A percentile compares a stretch with the other conserved stretches of the same genome.
Conservation (phyloP, 2,888 invertebrate species). For the Noctua janthe region DNA sequence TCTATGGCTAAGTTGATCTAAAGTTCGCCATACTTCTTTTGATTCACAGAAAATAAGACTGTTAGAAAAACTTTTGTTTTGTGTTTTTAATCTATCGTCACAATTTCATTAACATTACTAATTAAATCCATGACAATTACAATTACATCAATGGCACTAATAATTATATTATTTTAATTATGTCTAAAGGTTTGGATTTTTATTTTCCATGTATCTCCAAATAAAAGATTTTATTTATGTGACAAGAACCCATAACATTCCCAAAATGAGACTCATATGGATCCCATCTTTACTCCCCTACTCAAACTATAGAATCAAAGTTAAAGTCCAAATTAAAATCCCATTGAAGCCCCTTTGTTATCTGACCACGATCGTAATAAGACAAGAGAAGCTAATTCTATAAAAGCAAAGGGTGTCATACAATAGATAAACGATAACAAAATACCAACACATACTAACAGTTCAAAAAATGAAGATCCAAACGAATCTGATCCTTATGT, state of each 20-base stretch:
- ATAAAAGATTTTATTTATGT: neutral
- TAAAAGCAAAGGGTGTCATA: slow-evolving; percentile 86
- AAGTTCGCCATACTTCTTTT: slow-evolving; percentile 20
- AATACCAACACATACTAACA: slow-evolving; percentile 61
- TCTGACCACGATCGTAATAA: slow-evolving; percentile 85
- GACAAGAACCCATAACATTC: neutral
- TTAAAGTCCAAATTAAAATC: slow-evolving; percentile 81
- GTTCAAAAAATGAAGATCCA: slow-evolving; percentile 30
- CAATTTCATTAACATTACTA: neutral
- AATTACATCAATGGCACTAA: neutral
- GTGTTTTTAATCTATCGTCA: neutral
- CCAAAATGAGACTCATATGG: slow-evolving; percentile 17
- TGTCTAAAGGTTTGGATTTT: neutral
- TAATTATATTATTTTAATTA: neutral
- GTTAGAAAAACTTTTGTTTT: neutral
- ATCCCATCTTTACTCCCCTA: slow-evolving; percentile 52
- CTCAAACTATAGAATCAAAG: slow-evolving; percentile 63
- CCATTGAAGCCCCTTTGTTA: slow-evolving; percentile 81
- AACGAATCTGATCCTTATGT: slow-evolving; percentile 67
- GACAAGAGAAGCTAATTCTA: slow-evolving; percentile 84
- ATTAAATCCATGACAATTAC: no score
- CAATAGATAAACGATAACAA: slow-evolving; percentile 79
- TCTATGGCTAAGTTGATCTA: slow-evolving; percentile 28
- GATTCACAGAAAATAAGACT: slow-evolving; percentile 6
- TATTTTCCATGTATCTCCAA: neutral